These are phyloP conservation scores for Ctenoplectra terminalis DNA, from an alignment of 1,140 invertebrate species.

Conservation along the genomic window DNA sequence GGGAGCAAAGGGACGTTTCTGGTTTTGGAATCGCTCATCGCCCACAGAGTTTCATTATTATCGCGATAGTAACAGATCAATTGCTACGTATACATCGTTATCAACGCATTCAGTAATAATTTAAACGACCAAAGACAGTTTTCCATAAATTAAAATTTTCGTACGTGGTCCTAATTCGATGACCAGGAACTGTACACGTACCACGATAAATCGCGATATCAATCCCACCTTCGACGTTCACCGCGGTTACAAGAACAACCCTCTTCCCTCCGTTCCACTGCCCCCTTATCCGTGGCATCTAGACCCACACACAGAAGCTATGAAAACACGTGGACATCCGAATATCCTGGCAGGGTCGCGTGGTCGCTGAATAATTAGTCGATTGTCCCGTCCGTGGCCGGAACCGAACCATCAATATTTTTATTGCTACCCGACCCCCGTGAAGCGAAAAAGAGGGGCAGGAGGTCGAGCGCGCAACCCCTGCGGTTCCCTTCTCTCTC, in stretches of 20 bases:
- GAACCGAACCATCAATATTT: constrained; percentile 78
- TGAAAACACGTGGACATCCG: constrained; percentile 35
- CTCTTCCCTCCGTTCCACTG: background rate
- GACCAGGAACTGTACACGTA: too few species aligned
- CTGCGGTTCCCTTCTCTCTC: constrained; percentile 53
- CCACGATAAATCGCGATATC: background rate
- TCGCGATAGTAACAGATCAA: too few species aligned
- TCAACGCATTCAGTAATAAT: too few species aligned
- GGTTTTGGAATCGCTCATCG: too few species aligned
- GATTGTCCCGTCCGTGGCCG: constrained; percentile 75
- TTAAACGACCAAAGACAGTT: too few species aligned
- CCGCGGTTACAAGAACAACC: background rate
- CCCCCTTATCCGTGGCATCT: background rate
- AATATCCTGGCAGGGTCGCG: constrained; percentile 63
- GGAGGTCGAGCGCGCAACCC: constrained; percentile 53
- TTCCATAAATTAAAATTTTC: too few species aligned
- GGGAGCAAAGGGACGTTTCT: too few species aligned
- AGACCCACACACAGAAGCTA: background rate
- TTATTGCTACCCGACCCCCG: constrained; percentile 66
- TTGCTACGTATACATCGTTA: too few species aligned
- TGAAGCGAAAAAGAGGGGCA: constrained; percentile 55
- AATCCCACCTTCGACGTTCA: background rate
- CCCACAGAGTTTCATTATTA: too few species aligned
- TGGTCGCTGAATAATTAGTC: constrained; percentile 77
- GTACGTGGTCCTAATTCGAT: too few species aligned